Conservation (phyloP, 2,888 invertebrate species). For the Craniophora ligustri region DNA sequence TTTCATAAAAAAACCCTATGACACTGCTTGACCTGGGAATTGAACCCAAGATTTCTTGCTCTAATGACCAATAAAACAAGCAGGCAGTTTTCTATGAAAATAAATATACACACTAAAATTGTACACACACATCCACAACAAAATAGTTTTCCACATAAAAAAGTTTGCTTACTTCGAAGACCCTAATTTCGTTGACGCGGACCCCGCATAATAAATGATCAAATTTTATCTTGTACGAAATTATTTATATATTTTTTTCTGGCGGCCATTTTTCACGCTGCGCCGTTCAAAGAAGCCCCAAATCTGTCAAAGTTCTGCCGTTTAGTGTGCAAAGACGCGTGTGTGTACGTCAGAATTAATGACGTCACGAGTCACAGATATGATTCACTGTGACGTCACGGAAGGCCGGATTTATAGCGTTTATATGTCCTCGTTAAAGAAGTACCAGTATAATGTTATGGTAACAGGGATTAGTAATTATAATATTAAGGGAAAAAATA, state of each 20-base stretch:
- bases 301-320: slow-evolving; percentile 66
- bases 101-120: too few species aligned
- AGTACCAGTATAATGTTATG: slow-evolving; percentile 34
- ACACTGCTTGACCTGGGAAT: too few species aligned
- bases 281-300: slow-evolving; percentile 57
- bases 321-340: slow-evolving; percentile 57
- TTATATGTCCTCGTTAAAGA: slow-evolving; percentile 65
- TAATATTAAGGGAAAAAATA: too few species aligned
- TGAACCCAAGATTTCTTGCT: too few species aligned
- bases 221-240: slow-evolving; percentile 47
- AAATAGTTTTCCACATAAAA: slow-evolving; percentile 24
- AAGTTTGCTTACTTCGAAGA: slow-evolving; percentile 28
- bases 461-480: background rate
- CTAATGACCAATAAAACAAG: too few species aligned
- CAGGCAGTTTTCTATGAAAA: too few species aligned
- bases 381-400: slow-evolving; percentile 67
- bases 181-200: slow-evolving; percentile 39
- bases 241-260: slow-evolving; percentile 50
- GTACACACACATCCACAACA: background rate
- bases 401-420: slow-evolving; percentile 58
- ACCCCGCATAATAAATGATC: slow-evolving; percentile 40
- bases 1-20: too few species aligned
- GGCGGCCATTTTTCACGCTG: slow-evolving; percentile 56
- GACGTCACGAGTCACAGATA: slow-evolving; percentile 72
- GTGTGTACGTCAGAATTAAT: slow-evolving; percentile 67